Percentiles rank a stretch among this genome's conserved stretches.
Conservation (phyloP, 2,888 invertebrate species). For the Arge pagana region DNA sequence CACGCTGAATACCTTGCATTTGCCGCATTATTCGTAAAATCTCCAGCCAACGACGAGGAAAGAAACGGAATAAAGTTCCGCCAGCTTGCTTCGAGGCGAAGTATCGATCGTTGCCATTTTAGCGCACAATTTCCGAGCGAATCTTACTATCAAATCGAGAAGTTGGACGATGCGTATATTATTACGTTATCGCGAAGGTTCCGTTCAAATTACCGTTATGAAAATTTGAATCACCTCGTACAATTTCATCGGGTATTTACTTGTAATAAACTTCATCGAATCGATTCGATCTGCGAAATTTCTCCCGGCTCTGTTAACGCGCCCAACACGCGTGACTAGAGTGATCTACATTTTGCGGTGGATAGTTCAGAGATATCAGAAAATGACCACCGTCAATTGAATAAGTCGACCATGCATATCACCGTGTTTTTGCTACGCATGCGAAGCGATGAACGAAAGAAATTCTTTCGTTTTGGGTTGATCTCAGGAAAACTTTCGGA, state of each 20-base stretch:
- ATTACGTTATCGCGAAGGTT: constrained; percentile 4
- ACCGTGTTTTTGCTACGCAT: no score
- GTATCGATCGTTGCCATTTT: constrained; percentile 10
- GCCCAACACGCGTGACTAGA: constrained; percentile 26
- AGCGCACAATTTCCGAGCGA: constrained; percentile 12
- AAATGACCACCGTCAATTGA: background rate
- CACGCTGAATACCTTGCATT: no score
- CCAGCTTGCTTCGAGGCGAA: constrained; percentile 7
- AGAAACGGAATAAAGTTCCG: background rate
- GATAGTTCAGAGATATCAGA: background rate
- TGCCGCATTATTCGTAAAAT: no score
- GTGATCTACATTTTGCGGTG: constrained; percentile 17
- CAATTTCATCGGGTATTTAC: background rate
- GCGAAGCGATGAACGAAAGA: no score
- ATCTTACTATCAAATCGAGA: constrained; percentile 20
- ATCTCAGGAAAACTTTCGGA: no score
- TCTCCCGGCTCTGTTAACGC: constrained; percentile 20
- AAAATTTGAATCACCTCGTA: constrained; percentile 11
- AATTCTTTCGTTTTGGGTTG: no score
- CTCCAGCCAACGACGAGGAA: background rate
- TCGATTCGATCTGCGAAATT: constrained; percentile 11
- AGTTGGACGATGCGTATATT: background rate
- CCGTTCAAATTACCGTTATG: background rate
- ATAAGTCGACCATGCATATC: no score
- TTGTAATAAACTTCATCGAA: constrained; percentile 10